Evolutionary conservation across 2,888 invertebrate species (phyloP).

Genomic region (Acanthosepion pharaonis): DNA sequence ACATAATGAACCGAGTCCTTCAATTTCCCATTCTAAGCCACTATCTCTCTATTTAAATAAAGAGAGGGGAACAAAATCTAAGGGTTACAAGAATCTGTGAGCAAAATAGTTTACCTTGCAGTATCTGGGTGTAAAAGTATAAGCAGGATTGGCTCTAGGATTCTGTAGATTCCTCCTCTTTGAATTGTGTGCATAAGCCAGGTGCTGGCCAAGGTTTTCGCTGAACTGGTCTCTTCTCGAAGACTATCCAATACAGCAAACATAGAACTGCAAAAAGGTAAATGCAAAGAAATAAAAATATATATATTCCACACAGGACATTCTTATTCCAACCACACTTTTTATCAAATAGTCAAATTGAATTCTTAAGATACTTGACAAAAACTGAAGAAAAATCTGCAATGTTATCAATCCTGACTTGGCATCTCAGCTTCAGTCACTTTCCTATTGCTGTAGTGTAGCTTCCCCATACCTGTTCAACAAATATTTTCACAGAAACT

Average conservation of each 20-base stretch:
- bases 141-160: slow-evolving; percentile 85
- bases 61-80: not conserved
- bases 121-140: slow-evolving; percentile 86
- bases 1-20: too few relatives aligned
- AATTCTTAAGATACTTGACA: too few relatives aligned
- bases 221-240: slow-evolving; percentile 78
- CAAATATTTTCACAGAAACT: too few relatives aligned
- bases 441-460: too few relatives aligned
- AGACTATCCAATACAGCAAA: slow-evolving; percentile 84
- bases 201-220: slow-evolving; percentile 72
- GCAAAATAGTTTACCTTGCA: slow-evolving; percentile 75
- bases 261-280: slow-evolving; percentile 77
- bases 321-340: too few relatives aligned
- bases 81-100: not conserved
- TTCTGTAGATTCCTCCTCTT: slow-evolving; percentile 83
- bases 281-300: not conserved
- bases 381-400: too few relatives aligned
- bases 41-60: not conserved
- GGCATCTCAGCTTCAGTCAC: too few relatives aligned
- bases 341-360: too few relatives aligned
- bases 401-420: too few relatives aligned
- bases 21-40: too few relatives aligned
- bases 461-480: too few relatives aligned
- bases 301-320: too few relatives aligned
- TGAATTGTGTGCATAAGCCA: slow-evolving; percentile 83